A percentile compares a stretch with the other conserved stretches of the same genome.
These are phyloP conservation scores for Apeltes quadracus DNA, from an alignment of 2,113 vertebrate genomes.

Conservation along the genomic window DNA sequence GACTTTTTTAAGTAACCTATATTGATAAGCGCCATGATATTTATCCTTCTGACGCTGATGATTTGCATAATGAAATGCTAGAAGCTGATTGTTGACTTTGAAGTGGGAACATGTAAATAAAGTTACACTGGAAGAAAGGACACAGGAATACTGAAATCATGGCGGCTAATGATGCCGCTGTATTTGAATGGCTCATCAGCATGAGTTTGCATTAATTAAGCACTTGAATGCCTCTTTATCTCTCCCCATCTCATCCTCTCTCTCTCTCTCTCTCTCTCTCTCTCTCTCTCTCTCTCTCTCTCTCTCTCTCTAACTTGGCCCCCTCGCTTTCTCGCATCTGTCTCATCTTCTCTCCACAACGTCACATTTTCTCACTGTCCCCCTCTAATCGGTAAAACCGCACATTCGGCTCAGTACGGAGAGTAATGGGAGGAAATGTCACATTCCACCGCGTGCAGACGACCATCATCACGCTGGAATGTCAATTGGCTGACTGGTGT, in stretches of 20 bases:
- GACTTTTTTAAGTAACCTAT: conserved; percentile 33
- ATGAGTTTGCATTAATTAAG: conserved; percentile 47
- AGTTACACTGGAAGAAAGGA: conserved; percentile 6
- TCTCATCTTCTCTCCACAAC: conserved; percentile 29
- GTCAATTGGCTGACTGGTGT: conserved; percentile 65
- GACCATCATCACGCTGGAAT: conserved; percentile 72
- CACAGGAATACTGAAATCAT: conserved; percentile 27
- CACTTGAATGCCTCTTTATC: conserved; percentile 28
- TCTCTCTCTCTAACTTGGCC: not conserved
- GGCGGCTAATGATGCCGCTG: conserved; percentile 43
- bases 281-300: conserved; percentile 16
- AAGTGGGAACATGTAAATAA: conserved; percentile 20
- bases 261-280: conserved; percentile 20
- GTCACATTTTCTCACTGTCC: conserved; percentile 45
- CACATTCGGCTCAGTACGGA: conserved; percentile 55
- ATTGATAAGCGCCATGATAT: conserved; percentile 14
- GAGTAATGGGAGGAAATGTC: conserved; percentile 63
- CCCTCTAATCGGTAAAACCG: conserved; percentile 65
- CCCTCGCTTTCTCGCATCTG: conserved; percentile 38
- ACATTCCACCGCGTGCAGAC: conserved; percentile 60
- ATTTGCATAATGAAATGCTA: conserved; percentile 38
- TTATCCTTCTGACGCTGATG: conserved; percentile 17
- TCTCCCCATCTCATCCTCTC: conserved; percentile 7
- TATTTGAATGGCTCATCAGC: conserved; percentile 55
- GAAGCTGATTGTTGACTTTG: conserved; percentile 37